Conservation (phyloP, 2,113 vertebrate genomes). For the Psittacara wagleri region DNA sequence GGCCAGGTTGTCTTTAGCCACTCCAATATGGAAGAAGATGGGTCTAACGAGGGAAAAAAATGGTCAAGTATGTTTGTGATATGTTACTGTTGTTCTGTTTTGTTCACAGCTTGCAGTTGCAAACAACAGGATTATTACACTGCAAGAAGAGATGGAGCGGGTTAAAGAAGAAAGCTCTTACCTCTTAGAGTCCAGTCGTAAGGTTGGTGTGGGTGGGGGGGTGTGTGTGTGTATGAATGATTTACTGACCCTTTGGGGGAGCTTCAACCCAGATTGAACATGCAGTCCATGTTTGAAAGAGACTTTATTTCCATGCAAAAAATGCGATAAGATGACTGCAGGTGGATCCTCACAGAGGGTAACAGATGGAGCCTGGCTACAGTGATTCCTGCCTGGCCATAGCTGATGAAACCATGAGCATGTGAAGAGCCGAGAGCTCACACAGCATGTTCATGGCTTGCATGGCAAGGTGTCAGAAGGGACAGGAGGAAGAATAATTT, state of each 20-base stretch:
- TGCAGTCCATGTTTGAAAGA: not conserved
- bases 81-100: not conserved
- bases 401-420: rapidly evolving
- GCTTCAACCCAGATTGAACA: not conserved
- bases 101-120: constrained; percentile 89
- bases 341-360: not conserved
- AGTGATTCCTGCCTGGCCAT: not conserved
- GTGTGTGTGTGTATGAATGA: not conserved
- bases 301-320: not conserved
- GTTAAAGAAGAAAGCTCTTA: constrained; percentile 92
- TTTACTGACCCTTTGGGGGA: not conserved
- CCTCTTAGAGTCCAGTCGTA: constrained; percentile 86
- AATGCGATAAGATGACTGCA: not conserved
- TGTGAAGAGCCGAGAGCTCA: rapidly evolving
- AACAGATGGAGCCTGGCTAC: not conserved
- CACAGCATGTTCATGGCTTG: rapidly evolving
- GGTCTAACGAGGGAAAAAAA: not conserved
- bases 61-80: not conserved
- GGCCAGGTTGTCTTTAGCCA: not conserved
- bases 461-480: not conserved
- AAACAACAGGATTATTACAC: constrained; percentile 96
- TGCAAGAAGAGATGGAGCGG: constrained; percentile 95
- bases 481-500: not conserved
- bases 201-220: constrained; percentile 68
- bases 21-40: not conserved